Evolutionary conservation across 2,797 vertebrate species (phyloP), one percentile per base, ranked within the genome.

Genomic region (Pseudopleuronectes americanus): DNA sequence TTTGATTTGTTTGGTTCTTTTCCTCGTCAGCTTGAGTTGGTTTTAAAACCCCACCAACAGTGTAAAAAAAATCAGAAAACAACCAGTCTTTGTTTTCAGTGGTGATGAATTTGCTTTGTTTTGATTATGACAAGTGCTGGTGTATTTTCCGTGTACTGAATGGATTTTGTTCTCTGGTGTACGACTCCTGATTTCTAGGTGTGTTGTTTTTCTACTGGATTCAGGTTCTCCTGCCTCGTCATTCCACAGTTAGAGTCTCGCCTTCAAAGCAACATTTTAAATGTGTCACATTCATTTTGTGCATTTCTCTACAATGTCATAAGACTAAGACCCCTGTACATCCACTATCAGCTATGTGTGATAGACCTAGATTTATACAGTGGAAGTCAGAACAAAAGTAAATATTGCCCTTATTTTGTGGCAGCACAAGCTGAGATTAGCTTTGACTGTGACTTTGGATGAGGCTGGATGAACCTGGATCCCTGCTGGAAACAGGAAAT

Each of bases 191-290:
- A 96, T 97, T 94, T 92, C 93, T 95, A 96, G 96, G 87, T 88
- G 83, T 91, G 94, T 95, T 91, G 22, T 93, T 82, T 82, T 77
- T 91, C 88, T 81, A 87, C 73, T 87, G 92, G 96, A 96, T 98
- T 98, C 96, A 96, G 96, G 96, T 96, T 96, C 96, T 95, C 94
- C 94, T 95, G 93, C 95, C 90, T 88, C 85, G 85, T 93, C 89
- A 81, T 74, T 68, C 78, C 26, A 56, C 62, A 84, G 75, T 77
- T 84, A 28, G 33, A 41, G 52, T 58, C 3, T 60, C 14, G 9
- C 9, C 68, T 51, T 45, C n/a, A 48, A 68, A 57, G 57, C 31
- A 54, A 41, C 45, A 58, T 33, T 74, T 54, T 19, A 1, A 70
- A 77, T 64, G 36, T 14, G 10, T 80, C 41, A 68, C 26, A 57